Base-by-base conservation (phyloP, 1,140 invertebrate species). In the Rhopalosiphum padi region DNA sequence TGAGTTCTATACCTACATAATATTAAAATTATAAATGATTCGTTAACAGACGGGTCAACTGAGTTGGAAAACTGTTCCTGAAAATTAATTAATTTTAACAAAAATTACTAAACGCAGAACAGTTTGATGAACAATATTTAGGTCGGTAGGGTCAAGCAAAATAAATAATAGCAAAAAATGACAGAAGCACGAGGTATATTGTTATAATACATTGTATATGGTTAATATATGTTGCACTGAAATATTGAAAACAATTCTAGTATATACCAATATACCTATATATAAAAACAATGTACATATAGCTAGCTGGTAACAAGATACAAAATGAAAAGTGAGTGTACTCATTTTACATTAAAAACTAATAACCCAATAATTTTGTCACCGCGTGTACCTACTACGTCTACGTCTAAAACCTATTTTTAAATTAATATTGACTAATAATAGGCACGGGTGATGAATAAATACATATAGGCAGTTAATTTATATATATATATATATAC, bases 111-210 rank as follows among this genome's bases (percentile, higher is more conserved):
- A 5, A 53, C 35, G 51, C 15, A 21, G 5, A 53, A 53, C 35
- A 89, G 25, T 35, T 89, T 89, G 87, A 53, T 51, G 21, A 89
- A 53, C 46, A 89, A 89, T 89, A 89, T 89, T 89, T 89, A 53
- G 87, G 87, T 89, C 35, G 25, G 51, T 46, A 37, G 48, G 87
- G 48, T 89, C 35, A 53, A 89, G 46, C 25, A 15, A 53, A 89
- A 53, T 89, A 68, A 68, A 68, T 68, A 68, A 68, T 68, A 53
- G 53, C 30, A 89, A 55, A 89, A 89, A 89, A 21, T 89, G 48
- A 89, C 51, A 53, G 21, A 53, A 41, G 25, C 22, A 55, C 48
- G 11, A 21, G 43, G 37, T 88, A 89, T 68, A n/a, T 68, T 68
- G 60, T 68, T 68, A 68, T 68, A 68, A 68, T n/a, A 51, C 86